Percentiles rank a stretch among this genome's conserved stretches.
Evolutionary conservation across 2,888 invertebrate species (phyloP).

Genomic region (Netelia melanura): DNA sequence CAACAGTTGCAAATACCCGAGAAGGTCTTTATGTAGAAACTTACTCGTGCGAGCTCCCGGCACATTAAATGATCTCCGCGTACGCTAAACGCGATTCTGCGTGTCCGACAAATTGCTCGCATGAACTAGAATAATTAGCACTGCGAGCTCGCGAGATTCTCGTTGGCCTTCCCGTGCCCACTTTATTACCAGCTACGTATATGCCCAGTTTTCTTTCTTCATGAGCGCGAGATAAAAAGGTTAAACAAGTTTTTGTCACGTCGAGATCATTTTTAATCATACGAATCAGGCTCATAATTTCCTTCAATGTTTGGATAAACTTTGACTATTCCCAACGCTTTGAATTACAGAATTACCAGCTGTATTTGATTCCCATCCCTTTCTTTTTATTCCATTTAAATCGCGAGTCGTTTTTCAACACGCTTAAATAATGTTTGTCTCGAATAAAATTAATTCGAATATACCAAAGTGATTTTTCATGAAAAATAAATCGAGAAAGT

Average conservation of each 20-base stretch:
- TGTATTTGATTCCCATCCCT: no score
- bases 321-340: no score
- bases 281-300: no score
- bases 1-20: conserved; percentile 82
- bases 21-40: conserved; percentile 69
- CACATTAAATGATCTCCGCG: conserved; percentile 78
- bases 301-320: no score
- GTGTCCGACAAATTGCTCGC: conserved; percentile 82
- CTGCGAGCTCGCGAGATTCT: conserved; percentile 74
- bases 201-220: conserved; percentile 27
- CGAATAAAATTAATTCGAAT: neutral
- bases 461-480: neutral
- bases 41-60: conserved; percentile 60
- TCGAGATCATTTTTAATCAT: no score
- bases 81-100: conserved; percentile 72
- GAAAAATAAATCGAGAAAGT: neutral
- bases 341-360: no score
- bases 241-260: no score
- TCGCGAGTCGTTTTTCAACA: neutral
- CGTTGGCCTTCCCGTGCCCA: conserved; percentile 45
- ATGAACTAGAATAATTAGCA: conserved; percentile 83
- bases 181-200: neutral
- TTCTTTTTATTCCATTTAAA: no score
- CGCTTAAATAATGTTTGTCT: neutral
- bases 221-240: neutral